These are phyloP conservation scores for Tenrec ecaudatus DNA, from an alignment of 2,113 vertebrate genomes.

Conservation along the genomic window DNA sequence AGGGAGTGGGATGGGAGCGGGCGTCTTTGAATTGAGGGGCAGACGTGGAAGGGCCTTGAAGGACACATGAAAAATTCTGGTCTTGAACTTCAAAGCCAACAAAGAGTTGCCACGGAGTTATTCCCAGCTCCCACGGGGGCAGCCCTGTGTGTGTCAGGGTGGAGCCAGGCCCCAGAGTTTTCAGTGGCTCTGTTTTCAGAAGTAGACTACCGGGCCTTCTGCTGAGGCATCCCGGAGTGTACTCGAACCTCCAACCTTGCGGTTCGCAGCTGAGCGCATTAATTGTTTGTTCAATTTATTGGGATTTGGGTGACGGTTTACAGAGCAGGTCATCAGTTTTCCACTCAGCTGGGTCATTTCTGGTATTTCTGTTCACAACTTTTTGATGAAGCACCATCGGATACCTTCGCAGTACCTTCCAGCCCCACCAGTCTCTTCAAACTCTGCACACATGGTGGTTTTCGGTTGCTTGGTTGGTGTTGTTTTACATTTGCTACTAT, in stretches of 20 bases:
- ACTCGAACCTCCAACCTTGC: background rate
- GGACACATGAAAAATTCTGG: background rate
- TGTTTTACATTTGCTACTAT: too few relatives aligned
- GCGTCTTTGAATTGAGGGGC: background rate
- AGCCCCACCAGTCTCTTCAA: too few relatives aligned
- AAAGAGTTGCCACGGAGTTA: background rate
- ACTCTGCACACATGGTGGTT: too few relatives aligned
- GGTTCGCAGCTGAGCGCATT: background rate
- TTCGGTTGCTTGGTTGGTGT: too few relatives aligned
- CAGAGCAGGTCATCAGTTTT: too few relatives aligned
- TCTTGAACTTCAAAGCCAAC: background rate
- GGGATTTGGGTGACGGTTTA: too few relatives aligned
- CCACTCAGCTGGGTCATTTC: too few relatives aligned
- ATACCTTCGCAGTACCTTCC: too few relatives aligned
- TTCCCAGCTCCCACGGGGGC: background rate
- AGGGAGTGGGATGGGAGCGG: background rate
- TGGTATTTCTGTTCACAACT: too few relatives aligned
- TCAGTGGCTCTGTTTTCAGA: background rate
- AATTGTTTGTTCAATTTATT: background rate
- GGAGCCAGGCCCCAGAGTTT: background rate
- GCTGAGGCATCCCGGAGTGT: background rate
- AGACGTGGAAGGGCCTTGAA: fast-evolving
- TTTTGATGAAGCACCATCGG: too few relatives aligned
- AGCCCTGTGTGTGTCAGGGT: background rate
- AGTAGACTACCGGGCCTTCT: background rate